phyloP scores from a whole-genome alignment of 2,797 vertebrate genomes.

The Sebastes aleutianus region DNA sequence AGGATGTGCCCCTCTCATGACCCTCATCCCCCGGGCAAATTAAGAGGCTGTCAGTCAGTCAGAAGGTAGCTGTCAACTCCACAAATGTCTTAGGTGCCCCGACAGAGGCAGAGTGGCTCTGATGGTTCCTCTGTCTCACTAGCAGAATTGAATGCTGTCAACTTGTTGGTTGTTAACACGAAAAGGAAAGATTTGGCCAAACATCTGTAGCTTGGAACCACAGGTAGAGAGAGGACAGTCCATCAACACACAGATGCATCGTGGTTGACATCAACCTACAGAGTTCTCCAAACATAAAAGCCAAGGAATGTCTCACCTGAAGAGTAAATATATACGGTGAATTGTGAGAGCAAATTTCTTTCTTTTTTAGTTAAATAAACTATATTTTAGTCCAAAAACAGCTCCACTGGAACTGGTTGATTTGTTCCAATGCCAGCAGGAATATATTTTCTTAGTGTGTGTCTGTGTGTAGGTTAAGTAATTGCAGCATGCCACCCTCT shows the following conservation, averaged over 20 bases:
- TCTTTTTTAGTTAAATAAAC: slow-evolving; percentile 1
- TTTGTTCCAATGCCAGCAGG: slow-evolving; percentile 5
- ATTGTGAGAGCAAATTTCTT: not conserved
- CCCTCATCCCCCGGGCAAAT: slow-evolving; percentile 12
- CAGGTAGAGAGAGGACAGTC: not conserved
- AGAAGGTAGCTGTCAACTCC: slow-evolving; percentile 25
- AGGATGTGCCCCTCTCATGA: slow-evolving; percentile 13
- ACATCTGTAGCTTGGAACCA: not conserved
- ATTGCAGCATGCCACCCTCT: slow-evolving; percentile 5
- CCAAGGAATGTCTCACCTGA: not conserved
- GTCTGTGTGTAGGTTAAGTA: slow-evolving; percentile 3
- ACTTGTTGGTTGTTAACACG: not conserved
- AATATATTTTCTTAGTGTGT: not conserved
- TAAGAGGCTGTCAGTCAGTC: slow-evolving; percentile 32
- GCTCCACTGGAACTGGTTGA: not conserved
- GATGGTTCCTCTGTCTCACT: not conserved
- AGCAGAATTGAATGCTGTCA: slow-evolving; percentile 5
- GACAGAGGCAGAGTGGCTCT: not conserved
- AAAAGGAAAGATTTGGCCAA: not conserved
- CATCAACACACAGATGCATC: not conserved
- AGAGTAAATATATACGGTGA: not conserved
- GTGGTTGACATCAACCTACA: not conserved
- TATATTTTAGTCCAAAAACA: not conserved
- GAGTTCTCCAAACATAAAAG: not conserved
- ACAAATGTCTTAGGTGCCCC: not conserved